Conservation (phyloP, 1,140 invertebrate genomes). For the Liolophura sinensis region DNA sequence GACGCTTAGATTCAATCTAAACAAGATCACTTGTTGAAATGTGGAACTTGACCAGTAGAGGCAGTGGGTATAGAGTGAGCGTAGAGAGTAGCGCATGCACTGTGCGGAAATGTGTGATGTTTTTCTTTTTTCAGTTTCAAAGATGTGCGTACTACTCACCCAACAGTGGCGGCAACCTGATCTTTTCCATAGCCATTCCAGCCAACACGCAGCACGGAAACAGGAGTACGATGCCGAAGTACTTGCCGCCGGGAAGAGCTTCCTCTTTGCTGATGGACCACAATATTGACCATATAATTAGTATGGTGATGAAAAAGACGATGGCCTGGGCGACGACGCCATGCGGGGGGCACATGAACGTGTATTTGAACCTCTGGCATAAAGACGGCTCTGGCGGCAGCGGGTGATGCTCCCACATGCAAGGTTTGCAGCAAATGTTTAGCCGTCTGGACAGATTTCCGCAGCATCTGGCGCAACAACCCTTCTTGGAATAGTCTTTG, state of each 20-base stretch:
- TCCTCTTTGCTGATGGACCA: conserved; percentile 74
- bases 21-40: too few species aligned
- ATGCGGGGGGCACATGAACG: conserved; percentile 55
- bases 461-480: too few species aligned
- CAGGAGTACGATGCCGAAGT: conserved; percentile 74
- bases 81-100: too few species aligned
- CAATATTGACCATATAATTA: conserved; percentile 76
- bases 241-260: conserved; percentile 75
- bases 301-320: conserved; percentile 59
- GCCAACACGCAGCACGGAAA: conserved; percentile 73
- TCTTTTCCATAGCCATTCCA: conserved; percentile 76
- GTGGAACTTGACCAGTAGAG: too few species aligned
- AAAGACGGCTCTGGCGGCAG: conserved; percentile 26
- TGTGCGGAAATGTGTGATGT: too few species aligned
- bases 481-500: too few species aligned
- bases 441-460: too few species aligned
- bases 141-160: conserved; percentile 30
- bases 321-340: conserved; percentile 40
- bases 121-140: too few species aligned
- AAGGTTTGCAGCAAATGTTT: conserved; percentile 21
- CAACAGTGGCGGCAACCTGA: conserved; percentile 77
- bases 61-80: too few species aligned
- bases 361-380: conserved; percentile 33
- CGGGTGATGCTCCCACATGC: conserved; percentile 33
- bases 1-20: too few species aligned